A percentile compares a stretch with the other conserved stretches of the same genome.
phyloP scores from a whole-genome alignment of 2,888 invertebrate species.

The Thymelicus lineola region DNA sequence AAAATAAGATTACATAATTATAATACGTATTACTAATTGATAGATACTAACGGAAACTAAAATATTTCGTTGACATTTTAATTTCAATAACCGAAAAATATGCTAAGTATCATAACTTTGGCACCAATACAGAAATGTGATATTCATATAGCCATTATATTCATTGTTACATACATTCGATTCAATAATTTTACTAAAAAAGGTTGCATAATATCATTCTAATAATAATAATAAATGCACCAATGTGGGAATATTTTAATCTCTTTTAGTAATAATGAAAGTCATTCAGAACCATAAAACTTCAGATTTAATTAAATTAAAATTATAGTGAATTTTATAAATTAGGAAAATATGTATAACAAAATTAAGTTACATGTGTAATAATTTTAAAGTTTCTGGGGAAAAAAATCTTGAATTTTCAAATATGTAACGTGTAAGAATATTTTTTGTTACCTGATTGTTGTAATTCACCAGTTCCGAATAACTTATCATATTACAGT shows the following conservation, averaged over 20 bases:
- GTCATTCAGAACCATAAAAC: constrained; percentile 11
- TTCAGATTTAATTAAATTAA: neutral
- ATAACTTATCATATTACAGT: constrained; percentile 16
- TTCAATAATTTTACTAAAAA: constrained; percentile 17
- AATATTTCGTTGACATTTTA: constrained; percentile 39
- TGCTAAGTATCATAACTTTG: constrained; percentile 60
- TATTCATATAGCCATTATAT: constrained; percentile 6
- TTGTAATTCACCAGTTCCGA: neutral
- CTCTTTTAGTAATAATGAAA: constrained; percentile 17
- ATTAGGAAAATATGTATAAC: too few species aligned
- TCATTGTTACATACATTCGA: constrained; percentile 5
- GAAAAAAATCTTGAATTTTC: too few species aligned
- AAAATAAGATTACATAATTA: constrained; percentile 52
- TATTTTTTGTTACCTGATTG: too few species aligned
- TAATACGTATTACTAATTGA: constrained; percentile 29
- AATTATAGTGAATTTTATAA: neutral
- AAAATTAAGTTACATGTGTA: too few species aligned
- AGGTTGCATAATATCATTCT: constrained; percentile 29
- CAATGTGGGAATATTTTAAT: constrained; percentile 42
- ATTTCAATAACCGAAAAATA: constrained; percentile 30
- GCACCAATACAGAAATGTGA: constrained; percentile 64
- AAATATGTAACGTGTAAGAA: too few species aligned
- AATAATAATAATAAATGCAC: constrained; percentile 51
- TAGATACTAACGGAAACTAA: constrained; percentile 28
- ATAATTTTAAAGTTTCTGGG: too few species aligned